Evolutionary conservation across 2,888 invertebrate species (phyloP), one percentile per base, ranked within the genome.

Genomic region (Hemistola chrysoprasaria): DNA sequence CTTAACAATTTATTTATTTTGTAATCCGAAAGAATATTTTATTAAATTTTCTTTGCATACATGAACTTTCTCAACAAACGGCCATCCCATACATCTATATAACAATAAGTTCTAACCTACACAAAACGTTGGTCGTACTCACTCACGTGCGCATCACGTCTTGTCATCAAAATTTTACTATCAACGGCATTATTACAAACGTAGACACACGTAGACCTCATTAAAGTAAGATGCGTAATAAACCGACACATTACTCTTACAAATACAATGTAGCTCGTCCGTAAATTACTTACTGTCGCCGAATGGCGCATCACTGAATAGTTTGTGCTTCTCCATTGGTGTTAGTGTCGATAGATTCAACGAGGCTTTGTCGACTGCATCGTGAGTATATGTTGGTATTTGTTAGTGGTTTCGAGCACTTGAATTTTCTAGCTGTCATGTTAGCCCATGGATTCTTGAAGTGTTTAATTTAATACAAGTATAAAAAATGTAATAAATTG

Each of bases 281-380:
- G 80, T 84, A 82, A 84, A 85, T 85, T 84, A 83, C 85, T 77
- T 81, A 81, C 80, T 83, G 85, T 85, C 85, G 81, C 81, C 83
- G 77, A 80, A 83, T 78, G 78, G 78, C 72, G 69, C 77, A 69
- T 78, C 79, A 74, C 54, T 71, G 78, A 78, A 84, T 85, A 80
- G 77, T 80, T 82, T 53, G 76, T 32, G 50, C 9, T 50, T 72
- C 29, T 47, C 71, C 83, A 72, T 5, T 58, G 53, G 8, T 30
- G 26, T 24, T 74, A 71, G 66, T 61, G 6, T 1, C 31, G 35
- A 40, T n/a, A 26, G 22, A 25, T 29, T 11, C 9, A 33, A 8
- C n/a, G 11, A n/a, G 5, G 11, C 7, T 6, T 4, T 28, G 56
- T 48, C n/a, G 8, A 20, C n/a, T n/a, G n/a, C n/a, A n/a, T n/a